phyloP scores from a whole-genome alignment of 2,888 invertebrate species.

The Lottia gigantea region DNA sequence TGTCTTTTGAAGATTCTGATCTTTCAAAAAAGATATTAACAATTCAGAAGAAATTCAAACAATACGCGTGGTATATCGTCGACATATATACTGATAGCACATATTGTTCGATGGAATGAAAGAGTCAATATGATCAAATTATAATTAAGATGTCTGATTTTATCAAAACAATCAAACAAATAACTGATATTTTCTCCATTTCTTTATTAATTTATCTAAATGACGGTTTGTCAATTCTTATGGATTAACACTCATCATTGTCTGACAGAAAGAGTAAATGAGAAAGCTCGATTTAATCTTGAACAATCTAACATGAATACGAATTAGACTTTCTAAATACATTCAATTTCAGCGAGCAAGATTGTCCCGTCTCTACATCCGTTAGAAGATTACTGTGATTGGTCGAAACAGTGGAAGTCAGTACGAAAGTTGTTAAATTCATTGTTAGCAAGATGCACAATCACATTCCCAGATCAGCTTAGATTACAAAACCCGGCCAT shows the following conservation, averaged over 20 bases:
- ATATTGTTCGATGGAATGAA: too few species aligned
- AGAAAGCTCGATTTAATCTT: constrained; percentile 5
- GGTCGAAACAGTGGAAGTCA: constrained; percentile 5
- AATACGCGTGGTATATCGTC: too few species aligned
- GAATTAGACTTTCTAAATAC: constrained; percentile 23
- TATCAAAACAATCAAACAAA: too few species aligned
- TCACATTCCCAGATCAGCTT: constrained; percentile 3
- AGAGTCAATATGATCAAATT: too few species aligned
- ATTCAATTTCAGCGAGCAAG: constrained; percentile 21
- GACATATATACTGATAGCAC: too few species aligned
- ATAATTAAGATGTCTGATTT: too few species aligned
- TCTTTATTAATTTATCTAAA: not conserved
- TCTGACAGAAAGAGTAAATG: constrained; percentile 5
- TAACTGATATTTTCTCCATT: not conserved
- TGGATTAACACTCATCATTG: constrained; percentile 7
- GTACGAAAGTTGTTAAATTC: constrained; percentile 5
- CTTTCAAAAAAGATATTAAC: too few species aligned
- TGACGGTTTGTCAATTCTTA: constrained; percentile 2
- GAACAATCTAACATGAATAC: constrained; percentile 17
- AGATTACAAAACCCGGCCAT: constrained; percentile 5
- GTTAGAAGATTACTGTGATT: constrained; percentile 2
- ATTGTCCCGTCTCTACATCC: constrained; percentile 21
- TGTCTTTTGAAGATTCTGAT: too few species aligned
- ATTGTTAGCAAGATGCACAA: constrained; percentile 11
- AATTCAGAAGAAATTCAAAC: too few species aligned